A percentile compares a stretch with the other conserved stretches of the same genome.
Evolutionary conservation across 2,113 vertebrate species (phyloP).

Genomic region (Heloderma charlesbogerti): DNA sequence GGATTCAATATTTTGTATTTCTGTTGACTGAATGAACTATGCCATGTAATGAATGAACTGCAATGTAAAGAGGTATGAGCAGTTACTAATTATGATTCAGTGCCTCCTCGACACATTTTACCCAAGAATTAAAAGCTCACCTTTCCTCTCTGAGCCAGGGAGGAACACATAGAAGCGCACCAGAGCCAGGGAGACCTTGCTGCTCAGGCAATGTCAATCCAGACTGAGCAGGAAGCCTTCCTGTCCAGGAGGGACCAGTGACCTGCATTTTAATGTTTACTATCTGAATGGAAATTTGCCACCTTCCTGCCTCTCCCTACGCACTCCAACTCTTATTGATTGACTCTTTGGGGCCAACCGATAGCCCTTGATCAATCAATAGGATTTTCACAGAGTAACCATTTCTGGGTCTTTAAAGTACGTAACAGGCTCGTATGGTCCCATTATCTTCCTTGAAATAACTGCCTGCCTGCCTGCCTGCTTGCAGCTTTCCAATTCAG

Average conservation of each 20-base stretch:
- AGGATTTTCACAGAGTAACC: neutral
- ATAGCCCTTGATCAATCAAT: neutral
- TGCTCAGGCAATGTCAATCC: neutral
- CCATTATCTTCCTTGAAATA: neutral
- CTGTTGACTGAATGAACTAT: neutral
- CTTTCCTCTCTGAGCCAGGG: neutral
- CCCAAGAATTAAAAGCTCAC: neutral
- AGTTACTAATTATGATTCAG: too few species aligned
- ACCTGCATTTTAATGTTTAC: neutral
- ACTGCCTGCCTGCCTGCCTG: neutral
- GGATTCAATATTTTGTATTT: neutral
- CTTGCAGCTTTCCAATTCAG: slow-evolving; percentile 14
- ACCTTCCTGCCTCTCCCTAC: too few species aligned
- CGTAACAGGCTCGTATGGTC: neutral
- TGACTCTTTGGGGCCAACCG: neutral
- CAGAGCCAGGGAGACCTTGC: neutral
- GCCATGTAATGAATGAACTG: too few species aligned
- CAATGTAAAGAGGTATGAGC: neutral
- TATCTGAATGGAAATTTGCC: neutral
- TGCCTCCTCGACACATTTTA: neutral
- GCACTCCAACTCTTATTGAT: neutral
- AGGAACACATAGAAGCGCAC: neutral
- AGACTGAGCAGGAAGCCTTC: neutral
- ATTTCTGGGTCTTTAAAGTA: neutral
- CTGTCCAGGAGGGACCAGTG: neutral